phyloP scores from a whole-genome alignment of 2,113 vertebrate genomes.

The Rhabdornis inornatus region DNA sequence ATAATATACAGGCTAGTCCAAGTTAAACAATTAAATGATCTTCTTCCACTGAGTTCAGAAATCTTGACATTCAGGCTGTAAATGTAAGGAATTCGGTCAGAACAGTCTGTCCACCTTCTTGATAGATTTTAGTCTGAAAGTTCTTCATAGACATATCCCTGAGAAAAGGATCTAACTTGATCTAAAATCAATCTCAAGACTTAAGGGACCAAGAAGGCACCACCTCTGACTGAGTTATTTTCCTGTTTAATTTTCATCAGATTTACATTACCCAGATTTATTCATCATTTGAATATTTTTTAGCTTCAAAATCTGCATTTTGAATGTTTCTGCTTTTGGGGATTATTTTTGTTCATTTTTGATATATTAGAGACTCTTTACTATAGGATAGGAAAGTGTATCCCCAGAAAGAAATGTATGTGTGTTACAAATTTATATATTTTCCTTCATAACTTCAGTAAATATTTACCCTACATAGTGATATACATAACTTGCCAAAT shows the following conservation, averaged over 20 bases:
- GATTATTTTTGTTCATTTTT: neutral
- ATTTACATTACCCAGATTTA: neutral
- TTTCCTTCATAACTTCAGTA: neutral
- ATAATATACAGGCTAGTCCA: accelerated
- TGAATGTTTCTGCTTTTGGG: neutral
- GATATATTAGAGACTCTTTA: neutral
- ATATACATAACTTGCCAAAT: neutral
- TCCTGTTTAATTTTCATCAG: neutral
- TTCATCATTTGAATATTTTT: neutral
- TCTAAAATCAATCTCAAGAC: neutral
- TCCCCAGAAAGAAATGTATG: neutral
- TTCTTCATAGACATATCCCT: neutral
- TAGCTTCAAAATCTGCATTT: neutral
- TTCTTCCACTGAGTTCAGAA: neutral
- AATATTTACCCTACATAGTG: neutral
- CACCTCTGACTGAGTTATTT: neutral
- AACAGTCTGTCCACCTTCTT: neutral
- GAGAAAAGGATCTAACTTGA: neutral
- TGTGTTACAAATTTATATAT: neutral
- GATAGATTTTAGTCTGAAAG: neutral
- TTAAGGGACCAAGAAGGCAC: neutral
- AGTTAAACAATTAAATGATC: neutral
- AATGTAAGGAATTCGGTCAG: neutral
- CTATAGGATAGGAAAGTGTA: neutral
- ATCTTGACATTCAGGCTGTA: neutral